A percentile compares a stretch with the other conserved stretches of the same genome.
Conservation (phyloP, 1,140 invertebrate genomes). For the Drosophila jambulina region DNA sequence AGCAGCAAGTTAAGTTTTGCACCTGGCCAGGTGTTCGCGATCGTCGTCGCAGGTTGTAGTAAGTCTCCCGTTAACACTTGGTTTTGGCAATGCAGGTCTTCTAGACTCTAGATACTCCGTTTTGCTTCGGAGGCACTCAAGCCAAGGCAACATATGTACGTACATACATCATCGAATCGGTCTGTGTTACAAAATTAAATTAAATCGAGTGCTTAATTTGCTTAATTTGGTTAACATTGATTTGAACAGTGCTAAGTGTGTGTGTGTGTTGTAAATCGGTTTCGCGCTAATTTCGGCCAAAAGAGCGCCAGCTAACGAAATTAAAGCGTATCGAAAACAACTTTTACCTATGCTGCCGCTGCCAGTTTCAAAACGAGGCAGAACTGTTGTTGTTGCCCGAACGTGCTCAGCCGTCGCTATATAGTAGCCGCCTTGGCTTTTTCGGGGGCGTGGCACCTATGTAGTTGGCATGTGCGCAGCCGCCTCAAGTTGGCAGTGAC, state of each 20-base stretch:
- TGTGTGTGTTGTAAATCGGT: constrained; percentile 27
- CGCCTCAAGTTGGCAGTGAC: constrained; percentile 55
- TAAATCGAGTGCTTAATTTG: constrained; percentile 20
- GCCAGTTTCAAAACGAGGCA: constrained; percentile 57
- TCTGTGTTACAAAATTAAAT: constrained; percentile 50
- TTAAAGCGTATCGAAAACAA: constrained; percentile 73
- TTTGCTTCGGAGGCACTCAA: constrained; percentile 2
- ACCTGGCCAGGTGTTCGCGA: constrained; percentile 48
- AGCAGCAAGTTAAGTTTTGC: constrained; percentile 64
- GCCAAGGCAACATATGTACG: constrained; percentile 35
- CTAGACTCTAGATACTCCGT: constrained; percentile 1
- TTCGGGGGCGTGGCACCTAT: constrained; percentile 57
- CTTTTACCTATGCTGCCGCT: constrained; percentile 68
- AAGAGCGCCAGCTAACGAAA: constrained; percentile 35
- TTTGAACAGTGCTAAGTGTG: constrained; percentile 31
- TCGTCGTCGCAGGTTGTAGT: constrained; percentile 31
- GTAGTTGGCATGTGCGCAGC: constrained; percentile 61
- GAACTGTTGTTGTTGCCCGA: constrained; percentile 49
- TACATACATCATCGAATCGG: not conserved
- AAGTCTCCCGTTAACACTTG: constrained; percentile 39
- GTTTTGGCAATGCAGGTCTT: constrained; percentile 43
- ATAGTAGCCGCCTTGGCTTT: constrained; percentile 15
- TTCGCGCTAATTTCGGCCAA: constrained; percentile 63
- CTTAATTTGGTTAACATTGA: constrained; percentile 39
- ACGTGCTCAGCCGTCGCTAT: constrained; percentile 25